Conservation (phyloP, 2,888 invertebrate species). For the Pelosia muscerda region DNA sequence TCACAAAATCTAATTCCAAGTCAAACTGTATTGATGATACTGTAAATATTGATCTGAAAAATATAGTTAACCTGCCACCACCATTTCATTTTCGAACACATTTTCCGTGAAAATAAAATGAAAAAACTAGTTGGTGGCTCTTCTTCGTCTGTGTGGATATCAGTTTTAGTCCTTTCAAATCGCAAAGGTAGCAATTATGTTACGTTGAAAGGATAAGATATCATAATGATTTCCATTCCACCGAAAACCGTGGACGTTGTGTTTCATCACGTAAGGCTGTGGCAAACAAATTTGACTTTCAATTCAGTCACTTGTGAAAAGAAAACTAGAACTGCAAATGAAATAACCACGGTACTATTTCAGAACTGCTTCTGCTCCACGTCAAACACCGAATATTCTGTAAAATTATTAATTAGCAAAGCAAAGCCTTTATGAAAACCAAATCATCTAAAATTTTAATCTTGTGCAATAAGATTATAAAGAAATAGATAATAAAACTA, state of each 20-base stretch:
- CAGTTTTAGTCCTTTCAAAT: not conserved
- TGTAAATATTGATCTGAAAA: too few relatives aligned
- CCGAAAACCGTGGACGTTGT: not conserved
- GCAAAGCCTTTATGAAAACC: too few relatives aligned
- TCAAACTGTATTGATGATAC: too few relatives aligned
- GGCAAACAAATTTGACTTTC: not conserved
- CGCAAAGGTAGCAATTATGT: too few relatives aligned
- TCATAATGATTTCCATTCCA: not conserved
- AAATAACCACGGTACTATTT: not conserved
- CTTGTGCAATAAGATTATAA: not conserved
- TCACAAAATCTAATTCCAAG: not conserved
- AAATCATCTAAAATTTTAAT: not conserved
- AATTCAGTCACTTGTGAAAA: not conserved
- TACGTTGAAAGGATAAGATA: not conserved
- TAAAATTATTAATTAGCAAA: too few relatives aligned
- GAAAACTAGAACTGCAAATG: not conserved
- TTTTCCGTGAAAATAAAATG: not conserved
- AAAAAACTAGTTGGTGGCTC: too few relatives aligned
- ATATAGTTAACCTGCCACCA: too few relatives aligned
- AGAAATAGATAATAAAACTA: too few relatives aligned
- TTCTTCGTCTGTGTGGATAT: too few relatives aligned
- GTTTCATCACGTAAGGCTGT: not conserved
- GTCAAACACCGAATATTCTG: not conserved
- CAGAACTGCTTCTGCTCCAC: not conserved
- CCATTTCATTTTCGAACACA: not conserved